Percentiles rank a stretch among this genome's conserved stretches.
Conservation (phyloP, 2,113 vertebrate genomes). For the Colaptes auratus region DNA sequence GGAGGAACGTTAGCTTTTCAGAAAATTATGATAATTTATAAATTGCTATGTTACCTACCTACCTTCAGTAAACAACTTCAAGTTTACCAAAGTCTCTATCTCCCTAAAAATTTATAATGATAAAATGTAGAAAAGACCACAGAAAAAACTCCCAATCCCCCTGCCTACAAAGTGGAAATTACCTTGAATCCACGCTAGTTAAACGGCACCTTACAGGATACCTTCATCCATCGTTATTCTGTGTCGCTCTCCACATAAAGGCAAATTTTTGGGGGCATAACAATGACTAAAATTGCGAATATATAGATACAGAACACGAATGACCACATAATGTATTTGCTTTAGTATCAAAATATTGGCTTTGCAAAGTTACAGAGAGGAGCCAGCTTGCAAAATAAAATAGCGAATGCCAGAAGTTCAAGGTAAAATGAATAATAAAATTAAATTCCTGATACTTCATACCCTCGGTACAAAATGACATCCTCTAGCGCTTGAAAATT, state of each 20-base stretch:
- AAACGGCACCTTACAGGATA: background rate
- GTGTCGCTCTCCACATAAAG: background rate
- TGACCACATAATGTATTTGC: slow-evolving; percentile 23
- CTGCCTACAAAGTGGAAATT: background rate
- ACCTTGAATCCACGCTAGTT: background rate
- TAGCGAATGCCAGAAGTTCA: background rate
- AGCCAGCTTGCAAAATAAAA: slow-evolving; percentile 37
- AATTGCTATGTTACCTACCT: background rate
- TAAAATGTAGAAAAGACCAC: background rate
- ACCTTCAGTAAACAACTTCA: background rate
- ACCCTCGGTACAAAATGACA: slow-evolving; percentile 54
- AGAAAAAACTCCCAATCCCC: background rate
- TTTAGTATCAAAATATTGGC: slow-evolving; percentile 47
- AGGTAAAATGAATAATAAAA: slow-evolving; percentile 61
- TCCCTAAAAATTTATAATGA: background rate
- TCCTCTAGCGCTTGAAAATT: slow-evolving; percentile 56
- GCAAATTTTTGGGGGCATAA: background rate
- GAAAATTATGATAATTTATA: background rate
- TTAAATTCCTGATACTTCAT: slow-evolving; percentile 46
- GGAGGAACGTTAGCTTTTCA: background rate
- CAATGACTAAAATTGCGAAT: background rate
- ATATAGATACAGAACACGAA: slow-evolving; percentile 1
- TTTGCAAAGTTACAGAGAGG: slow-evolving; percentile 13
- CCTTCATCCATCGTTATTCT: background rate
- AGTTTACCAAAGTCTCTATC: background rate